Evolutionary conservation across 2,888 invertebrate species (phyloP).

Genomic region (Parnassius apollo): DNA sequence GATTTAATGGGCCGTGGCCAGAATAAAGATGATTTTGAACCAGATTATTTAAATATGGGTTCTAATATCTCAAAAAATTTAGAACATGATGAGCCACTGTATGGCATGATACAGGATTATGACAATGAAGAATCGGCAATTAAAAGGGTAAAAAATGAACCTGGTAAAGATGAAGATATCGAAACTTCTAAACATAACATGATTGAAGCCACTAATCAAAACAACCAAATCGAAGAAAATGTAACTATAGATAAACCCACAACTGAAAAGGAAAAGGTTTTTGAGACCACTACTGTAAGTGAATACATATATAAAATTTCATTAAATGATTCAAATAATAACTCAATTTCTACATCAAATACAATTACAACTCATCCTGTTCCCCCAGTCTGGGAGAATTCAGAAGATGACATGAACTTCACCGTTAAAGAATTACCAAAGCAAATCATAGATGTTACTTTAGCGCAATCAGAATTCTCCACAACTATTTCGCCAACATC

Average conservation of each 20-base stretch:
- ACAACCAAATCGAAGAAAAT: conserved; percentile 27
- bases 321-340: conserved; percentile 16
- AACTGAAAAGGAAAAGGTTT: conserved; percentile 21
- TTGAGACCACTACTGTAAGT: conserved; percentile 61
- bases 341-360: conserved; percentile 12
- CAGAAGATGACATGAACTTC: conserved; percentile 36
- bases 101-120: conserved; percentile 62
- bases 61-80: conserved; percentile 46
- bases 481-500: conserved; percentile 32
- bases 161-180: conserved; percentile 25
- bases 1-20: conserved; percentile 51
- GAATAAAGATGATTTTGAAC: conserved; percentile 65
- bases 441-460: conserved; percentile 30
- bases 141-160: conserved; percentile 57
- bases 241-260: conserved; percentile 22
- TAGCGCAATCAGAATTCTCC: conserved; percentile 26
- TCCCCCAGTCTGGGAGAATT: conserved; percentile 23
- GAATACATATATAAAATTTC: conserved; percentile 61
- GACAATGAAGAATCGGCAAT: conserved; percentile 60
- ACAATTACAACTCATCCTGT: conserved; percentile 15
- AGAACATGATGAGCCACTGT: conserved; percentile 56
- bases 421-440: conserved; percentile 38
- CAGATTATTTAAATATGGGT: conserved; percentile 64
- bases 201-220: conserved; percentile 24
- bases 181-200: conserved; percentile 24